Percentiles rank a stretch among this genome's conserved stretches.
Evolutionary conservation across 2,888 invertebrate species (phyloP).

Genomic region (Stenoptilia bipunctidactyla): DNA sequence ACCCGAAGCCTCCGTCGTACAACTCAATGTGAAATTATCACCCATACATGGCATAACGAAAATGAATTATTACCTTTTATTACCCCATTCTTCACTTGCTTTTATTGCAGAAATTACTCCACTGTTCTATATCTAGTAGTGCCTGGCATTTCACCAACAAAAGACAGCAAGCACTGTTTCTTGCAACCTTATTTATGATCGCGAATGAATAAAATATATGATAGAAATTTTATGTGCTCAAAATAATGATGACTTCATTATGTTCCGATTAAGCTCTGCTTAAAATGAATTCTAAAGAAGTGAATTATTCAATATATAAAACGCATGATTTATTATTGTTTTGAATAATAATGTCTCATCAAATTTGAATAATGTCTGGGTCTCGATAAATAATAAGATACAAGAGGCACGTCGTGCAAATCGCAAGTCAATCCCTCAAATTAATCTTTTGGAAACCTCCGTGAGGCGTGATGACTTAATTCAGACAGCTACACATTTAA

Average conservation of each 20-base stretch:
- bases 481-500: constrained; percentile 58
- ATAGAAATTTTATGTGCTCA: no score
- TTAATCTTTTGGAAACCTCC: constrained; percentile 51
- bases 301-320: constrained; percentile 46
- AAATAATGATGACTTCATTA: constrained; percentile 45
- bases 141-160: constrained; percentile 12
- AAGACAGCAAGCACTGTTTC: background rate
- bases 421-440: constrained; percentile 60
- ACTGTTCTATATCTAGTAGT: constrained; percentile 8
- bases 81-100: constrained; percentile 31
- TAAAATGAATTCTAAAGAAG: constrained; percentile 36
- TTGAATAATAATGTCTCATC: constrained; percentile 67
- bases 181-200: background rate
- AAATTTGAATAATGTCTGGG: constrained; percentile 65
- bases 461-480: constrained; percentile 51
- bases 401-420: constrained; percentile 37
- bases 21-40: constrained; percentile 65
- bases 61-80: constrained; percentile 67
- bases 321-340: constrained; percentile 62
- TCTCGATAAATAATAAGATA: constrained; percentile 50
- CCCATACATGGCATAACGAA: constrained; percentile 66
- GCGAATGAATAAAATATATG: no score
- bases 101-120: constrained; percentile 36
- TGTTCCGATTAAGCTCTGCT: constrained; percentile 26
- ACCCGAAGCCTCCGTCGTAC: constrained; percentile 38